These are phyloP conservation scores for Megaceryle alcyon DNA, from an alignment of 2,797 vertebrate genomes.

Conservation along the genomic window DNA sequence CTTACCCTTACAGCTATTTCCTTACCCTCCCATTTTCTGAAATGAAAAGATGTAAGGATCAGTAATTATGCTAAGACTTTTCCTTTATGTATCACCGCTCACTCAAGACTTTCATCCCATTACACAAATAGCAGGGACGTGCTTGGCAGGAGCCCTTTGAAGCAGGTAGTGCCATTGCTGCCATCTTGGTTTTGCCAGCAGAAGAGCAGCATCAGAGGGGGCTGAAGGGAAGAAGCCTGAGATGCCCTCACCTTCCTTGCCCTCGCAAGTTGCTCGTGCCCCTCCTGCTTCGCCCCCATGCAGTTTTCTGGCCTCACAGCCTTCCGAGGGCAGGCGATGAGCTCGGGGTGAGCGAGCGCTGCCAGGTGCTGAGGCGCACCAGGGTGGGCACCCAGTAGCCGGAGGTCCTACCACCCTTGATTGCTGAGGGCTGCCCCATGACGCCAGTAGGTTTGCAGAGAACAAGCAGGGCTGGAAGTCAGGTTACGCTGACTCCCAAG, in stretches of 20 bases:
- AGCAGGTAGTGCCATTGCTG: not conserved
- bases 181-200: not conserved
- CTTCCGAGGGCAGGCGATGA: not conserved
- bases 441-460: not conserved
- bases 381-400: not conserved
- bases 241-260: accelerated
- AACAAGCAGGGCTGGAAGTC: not conserved
- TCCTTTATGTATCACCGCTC: conserved; percentile 11
- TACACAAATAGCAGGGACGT: not conserved
- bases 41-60: not conserved
- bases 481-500: not conserved
- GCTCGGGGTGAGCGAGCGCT: not conserved
- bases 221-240: not conserved
- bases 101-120: not conserved
- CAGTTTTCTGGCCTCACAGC: not conserved
- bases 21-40: not conserved
- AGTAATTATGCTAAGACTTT: not conserved
- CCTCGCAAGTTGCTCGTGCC: accelerated
- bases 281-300: accelerated
- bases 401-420: not conserved
- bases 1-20: not conserved
- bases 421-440: not conserved
- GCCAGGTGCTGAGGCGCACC: not conserved
- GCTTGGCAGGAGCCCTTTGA: not conserved
- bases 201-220: accelerated